Base-by-base conservation (phyloP, 53 echinoderm and acorn worm genomes). In the Arbacia lixula region DNA sequence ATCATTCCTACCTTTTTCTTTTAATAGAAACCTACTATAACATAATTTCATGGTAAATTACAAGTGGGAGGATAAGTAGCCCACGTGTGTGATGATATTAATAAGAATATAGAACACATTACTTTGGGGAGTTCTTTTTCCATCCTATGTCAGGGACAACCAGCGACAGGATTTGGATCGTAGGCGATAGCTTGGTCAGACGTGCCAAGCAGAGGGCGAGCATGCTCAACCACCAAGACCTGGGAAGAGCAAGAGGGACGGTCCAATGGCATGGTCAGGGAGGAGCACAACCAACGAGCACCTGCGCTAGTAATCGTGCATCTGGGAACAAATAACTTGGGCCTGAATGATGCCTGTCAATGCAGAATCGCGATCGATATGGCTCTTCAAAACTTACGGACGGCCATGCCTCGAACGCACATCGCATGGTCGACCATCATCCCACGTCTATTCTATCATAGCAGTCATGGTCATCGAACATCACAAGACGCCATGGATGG, bases 361-460 rank as follows among this genome's bases (percentile, higher is more conserved):
- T 67, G 67, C 40, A 67, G 67, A 21, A 31, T 28, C 12, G 67
- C 67, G 32, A 67, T 67, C 17, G 67, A 67, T 16, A 39, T 32
- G 19, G 38, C 39, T 16, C 4, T 67, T 3, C 67, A 39, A 39
- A 32, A 16, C 16, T 40, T 67, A 22, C 67, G 67, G 12, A 11
- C n/a, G 2, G 6, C 11, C 12, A 39, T 67, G 67, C 67, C 38
- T 0, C 39, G 32, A 0, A 9, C 67, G 2, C 39, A 38, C 39
- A 67, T 67, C 40, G n/a, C 67, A 37, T 67, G 67, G 67, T 67
- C 67, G 3, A 5, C 11, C 21, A 67, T 67, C 40, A 4, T 67
- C 10, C 67, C 67, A 39, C 39, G 67, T 1, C 67, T 67, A 3
- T 67, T 67, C 11, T 67, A 67, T 20, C 25, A 67, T 67, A 32